A percentile compares a stretch with the other conserved stretches of the same genome.
Evolutionary conservation across 2,888 invertebrate species (phyloP).

Genomic region (Glomeris marginata): DNA sequence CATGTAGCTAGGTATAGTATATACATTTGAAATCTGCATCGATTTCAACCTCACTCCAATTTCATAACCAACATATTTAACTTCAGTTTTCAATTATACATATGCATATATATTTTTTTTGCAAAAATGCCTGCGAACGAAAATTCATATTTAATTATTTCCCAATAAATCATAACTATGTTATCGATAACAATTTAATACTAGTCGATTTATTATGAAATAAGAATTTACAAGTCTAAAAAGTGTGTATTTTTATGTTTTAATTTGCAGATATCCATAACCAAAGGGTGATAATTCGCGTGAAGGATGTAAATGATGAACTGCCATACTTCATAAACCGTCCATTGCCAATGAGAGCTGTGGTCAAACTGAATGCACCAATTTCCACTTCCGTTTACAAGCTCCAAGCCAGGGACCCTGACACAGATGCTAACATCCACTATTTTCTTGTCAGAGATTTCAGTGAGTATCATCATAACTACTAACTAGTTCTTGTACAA

Average conservation of each 20-base stretch:
- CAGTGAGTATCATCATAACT: slow-evolving; percentile 32
- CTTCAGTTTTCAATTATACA: too few relatives aligned
- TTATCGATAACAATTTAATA: too few relatives aligned
- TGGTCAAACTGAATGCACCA: slow-evolving; percentile 87
- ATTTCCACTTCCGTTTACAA: slow-evolving; percentile 93
- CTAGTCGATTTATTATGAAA: not conserved
- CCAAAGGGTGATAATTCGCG: slow-evolving; percentile 84
- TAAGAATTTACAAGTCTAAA: not conserved
- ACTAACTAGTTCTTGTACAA: slow-evolving; percentile 2
- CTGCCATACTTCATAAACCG: slow-evolving; percentile 94
- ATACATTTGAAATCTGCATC: too few relatives aligned
- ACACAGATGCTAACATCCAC: slow-evolving; percentile 89
- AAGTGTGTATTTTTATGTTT: slow-evolving; percentile 2
- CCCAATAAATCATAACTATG: too few relatives aligned
- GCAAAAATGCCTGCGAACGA: too few relatives aligned
- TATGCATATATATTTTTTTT: too few relatives aligned
- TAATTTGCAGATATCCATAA: slow-evolving; percentile 70
- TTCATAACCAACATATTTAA: too few relatives aligned
- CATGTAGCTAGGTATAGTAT: too few relatives aligned
- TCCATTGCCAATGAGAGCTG: slow-evolving; percentile 92
- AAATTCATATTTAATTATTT: too few relatives aligned
- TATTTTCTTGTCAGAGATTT: slow-evolving; percentile 89
- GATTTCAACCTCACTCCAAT: too few relatives aligned
- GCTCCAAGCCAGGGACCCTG: slow-evolving; percentile 91
- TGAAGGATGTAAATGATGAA: slow-evolving; percentile 94